Evolutionary conservation across 2,797 vertebrate genomes (phyloP).

Genomic region (Alectoris magna): DNA sequence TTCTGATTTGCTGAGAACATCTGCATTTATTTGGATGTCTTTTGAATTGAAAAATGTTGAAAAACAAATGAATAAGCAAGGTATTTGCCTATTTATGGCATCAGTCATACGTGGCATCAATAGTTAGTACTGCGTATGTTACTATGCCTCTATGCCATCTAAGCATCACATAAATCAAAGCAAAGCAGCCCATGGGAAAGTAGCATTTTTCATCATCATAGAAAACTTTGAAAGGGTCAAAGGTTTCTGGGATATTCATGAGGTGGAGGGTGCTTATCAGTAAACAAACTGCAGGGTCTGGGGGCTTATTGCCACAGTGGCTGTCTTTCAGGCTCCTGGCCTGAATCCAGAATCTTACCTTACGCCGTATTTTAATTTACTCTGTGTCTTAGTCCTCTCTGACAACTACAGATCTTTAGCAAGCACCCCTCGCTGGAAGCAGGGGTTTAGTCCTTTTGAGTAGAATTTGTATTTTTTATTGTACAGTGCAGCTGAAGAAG

Average conservation of each 20-base stretch:
- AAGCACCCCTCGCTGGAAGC: not conserved
- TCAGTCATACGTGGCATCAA: not conserved
- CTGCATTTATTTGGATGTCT: not conserved
- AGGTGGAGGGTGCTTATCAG: not conserved
- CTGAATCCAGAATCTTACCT: not conserved
- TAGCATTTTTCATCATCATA: not conserved
- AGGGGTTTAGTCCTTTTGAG: not conserved
- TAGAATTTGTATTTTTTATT: not conserved
- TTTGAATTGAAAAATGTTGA: not conserved
- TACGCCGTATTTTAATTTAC: not conserved
- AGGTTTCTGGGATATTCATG: conserved; percentile 7
- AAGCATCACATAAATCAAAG: not conserved
- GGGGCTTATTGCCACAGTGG: not conserved
- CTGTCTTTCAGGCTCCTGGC: not conserved
- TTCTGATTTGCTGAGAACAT: not conserved
- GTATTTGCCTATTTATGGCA: not conserved
- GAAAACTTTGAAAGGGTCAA: conserved; percentile 18
- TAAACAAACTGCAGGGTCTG: not conserved
- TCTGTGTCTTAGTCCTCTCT: not conserved
- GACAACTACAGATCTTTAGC: not conserved
- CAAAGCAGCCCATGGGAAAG: not conserved
- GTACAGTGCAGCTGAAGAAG: not conserved
- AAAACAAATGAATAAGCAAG: not conserved
- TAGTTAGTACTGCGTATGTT: not conserved
- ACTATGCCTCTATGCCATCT: not conserved